Conservation (phyloP, 1,140 invertebrate species). For the Drosophila neocordata region DNA sequence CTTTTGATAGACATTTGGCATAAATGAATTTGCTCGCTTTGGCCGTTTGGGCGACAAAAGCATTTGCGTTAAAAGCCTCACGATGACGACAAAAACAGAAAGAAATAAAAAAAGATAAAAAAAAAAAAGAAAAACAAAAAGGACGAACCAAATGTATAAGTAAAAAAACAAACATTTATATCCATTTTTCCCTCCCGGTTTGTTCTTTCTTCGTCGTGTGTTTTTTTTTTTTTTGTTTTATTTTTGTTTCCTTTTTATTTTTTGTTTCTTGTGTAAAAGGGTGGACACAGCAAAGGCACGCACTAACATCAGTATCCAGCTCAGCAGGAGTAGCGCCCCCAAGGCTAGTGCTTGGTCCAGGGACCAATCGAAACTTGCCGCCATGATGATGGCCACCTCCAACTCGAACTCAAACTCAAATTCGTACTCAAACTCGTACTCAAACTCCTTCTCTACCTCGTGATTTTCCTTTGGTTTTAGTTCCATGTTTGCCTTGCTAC, state of each 20-base stretch:
- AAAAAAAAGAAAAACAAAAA: slow-evolving; percentile 29
- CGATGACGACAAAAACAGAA: slow-evolving; percentile 24
- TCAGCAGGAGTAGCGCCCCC: slow-evolving; percentile 35
- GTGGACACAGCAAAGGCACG: slow-evolving; percentile 48
- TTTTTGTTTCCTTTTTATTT: slow-evolving; percentile 31
- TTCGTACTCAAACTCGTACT: background rate
- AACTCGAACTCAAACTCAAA: background rate
- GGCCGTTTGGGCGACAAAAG: slow-evolving; percentile 43
- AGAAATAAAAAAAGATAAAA: slow-evolving; percentile 25
- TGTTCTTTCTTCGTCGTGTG: slow-evolving; percentile 1
- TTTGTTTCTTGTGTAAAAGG: slow-evolving; percentile 25
- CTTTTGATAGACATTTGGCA: slow-evolving; percentile 51
- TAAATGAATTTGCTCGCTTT: slow-evolving; percentile 65
- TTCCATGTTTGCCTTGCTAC: slow-evolving; percentile 66
- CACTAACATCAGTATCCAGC: slow-evolving; percentile 39
- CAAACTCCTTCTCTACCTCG: slow-evolving; percentile 10
- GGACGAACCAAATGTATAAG: slow-evolving; percentile 26
- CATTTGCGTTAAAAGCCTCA: slow-evolving; percentile 45
- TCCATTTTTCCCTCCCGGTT: slow-evolving; percentile 11
- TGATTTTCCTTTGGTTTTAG: slow-evolving; percentile 27
- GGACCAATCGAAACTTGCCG: slow-evolving; percentile 76
- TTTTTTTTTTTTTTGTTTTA: slow-evolving; percentile 23
- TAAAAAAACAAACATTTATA: slow-evolving; percentile 10
- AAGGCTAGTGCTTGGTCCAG: slow-evolving; percentile 43
- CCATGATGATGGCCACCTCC: slow-evolving; percentile 45